A percentile compares a stretch with the other conserved stretches of the same genome.
Conservation (phyloP, 2,888 invertebrate genomes). For the Athrips mouffetella region DNA sequence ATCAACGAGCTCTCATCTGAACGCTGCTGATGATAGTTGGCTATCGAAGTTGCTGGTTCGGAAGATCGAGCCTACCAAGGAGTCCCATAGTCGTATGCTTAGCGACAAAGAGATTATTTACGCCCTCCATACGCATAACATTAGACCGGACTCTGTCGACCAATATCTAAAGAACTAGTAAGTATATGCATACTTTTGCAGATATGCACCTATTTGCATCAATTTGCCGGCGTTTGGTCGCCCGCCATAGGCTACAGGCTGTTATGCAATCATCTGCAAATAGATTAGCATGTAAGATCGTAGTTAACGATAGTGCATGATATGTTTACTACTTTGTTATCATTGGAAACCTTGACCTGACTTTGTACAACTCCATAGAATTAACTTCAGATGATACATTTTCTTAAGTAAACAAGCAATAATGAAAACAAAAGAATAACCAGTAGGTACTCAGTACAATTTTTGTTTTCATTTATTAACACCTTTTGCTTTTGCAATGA, state of each 20-base stretch:
- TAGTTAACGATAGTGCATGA: constrained; percentile 20
- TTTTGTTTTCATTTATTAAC: too few relatives aligned
- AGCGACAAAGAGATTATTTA: constrained; percentile 98
- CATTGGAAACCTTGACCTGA: constrained; percentile 40
- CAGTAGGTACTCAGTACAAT: too few relatives aligned
- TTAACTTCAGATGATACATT: neutral
- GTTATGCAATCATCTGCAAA: constrained; percentile 68
- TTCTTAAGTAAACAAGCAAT: too few relatives aligned
- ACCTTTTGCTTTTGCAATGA: too few relatives aligned
- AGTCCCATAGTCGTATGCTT: constrained; percentile 97
- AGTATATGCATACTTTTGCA: constrained; percentile 58
- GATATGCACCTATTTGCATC: neutral
- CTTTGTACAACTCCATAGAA: constrained; percentile 23
- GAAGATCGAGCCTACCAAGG: constrained; percentile 95
- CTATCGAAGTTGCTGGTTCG: constrained; percentile 92
- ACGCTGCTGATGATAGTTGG: constrained; percentile 85
- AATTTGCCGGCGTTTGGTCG: constrained; percentile 15
- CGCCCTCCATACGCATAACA: constrained; percentile 96
- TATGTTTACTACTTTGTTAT: constrained; percentile 38
- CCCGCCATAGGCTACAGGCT: constrained; percentile 31
- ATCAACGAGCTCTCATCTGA: constrained; percentile 53
- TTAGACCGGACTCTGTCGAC: constrained; percentile 91
- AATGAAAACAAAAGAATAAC: too few relatives aligned
- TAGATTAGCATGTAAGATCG: constrained; percentile 38
- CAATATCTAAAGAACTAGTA: constrained; percentile 95